phyloP scores from a whole-genome alignment of 2,113 vertebrate species.

The Vicugna pacos region DNA sequence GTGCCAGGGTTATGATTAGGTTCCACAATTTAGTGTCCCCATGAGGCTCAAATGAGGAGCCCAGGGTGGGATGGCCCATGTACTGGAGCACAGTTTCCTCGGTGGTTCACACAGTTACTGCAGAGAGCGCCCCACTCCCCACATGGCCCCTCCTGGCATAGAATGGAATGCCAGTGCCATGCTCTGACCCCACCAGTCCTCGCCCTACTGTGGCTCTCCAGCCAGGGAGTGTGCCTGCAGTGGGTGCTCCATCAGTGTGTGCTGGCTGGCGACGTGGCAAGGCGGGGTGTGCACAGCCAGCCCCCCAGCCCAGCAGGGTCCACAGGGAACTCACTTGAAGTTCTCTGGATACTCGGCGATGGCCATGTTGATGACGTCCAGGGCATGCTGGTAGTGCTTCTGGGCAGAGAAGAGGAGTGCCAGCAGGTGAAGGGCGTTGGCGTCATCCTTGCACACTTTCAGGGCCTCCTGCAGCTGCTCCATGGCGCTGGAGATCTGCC shows the following conservation, averaged over 20 bases:
- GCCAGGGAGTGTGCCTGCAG: too few species aligned
- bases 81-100: background rate
- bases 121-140: too few species aligned
- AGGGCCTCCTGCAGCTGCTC: conserved; percentile 93
- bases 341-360: conserved; percentile 94
- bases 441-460: conserved; percentile 90
- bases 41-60: background rate
- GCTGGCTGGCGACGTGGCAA: background rate
- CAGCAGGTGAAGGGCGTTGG: conserved; percentile 95
- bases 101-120: background rate
- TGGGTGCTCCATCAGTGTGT: background rate
- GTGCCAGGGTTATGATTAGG: background rate
- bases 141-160: too few species aligned
- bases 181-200: too few species aligned
- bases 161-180: accelerated
- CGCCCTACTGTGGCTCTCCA: accelerated
- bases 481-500: conserved; percentile 94
- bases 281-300: accelerated
- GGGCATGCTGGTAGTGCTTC: conserved; percentile 95
- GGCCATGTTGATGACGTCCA: conserved; percentile 94
- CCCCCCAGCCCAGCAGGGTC: background rate
- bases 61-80: accelerated
- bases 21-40: background rate
- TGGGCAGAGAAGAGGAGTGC: conserved; percentile 96
- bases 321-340: conserved; percentile 92